Evolutionary conservation across 2,113 vertebrate species (phyloP).

Genomic region (Pungitius pungitius): DNA sequence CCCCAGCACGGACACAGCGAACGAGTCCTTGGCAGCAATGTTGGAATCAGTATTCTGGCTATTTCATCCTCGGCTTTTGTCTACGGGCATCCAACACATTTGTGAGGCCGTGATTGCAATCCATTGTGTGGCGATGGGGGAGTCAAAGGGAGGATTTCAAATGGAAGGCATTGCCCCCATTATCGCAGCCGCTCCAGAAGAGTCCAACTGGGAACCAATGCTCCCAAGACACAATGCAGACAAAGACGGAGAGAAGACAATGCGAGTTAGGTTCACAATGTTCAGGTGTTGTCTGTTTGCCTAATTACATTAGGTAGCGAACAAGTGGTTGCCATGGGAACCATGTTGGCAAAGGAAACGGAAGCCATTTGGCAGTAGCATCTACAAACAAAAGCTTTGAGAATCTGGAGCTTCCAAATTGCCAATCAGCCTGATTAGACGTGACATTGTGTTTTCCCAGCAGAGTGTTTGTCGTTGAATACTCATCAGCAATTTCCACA

Average conservation of each 20-base stretch:
- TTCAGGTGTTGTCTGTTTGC: slow-evolving; percentile 51
- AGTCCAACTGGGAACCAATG: slow-evolving; percentile 46
- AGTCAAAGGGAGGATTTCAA: slow-evolving; percentile 65
- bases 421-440: slow-evolving; percentile 72
- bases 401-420: slow-evolving; percentile 72
- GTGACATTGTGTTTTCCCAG: slow-evolving; percentile 68
- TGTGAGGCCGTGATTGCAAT: slow-evolving; percentile 62
- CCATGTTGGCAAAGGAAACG: slow-evolving; percentile 45
- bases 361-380: slow-evolving; percentile 54
- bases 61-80: slow-evolving; percentile 46
- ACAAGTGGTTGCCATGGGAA: slow-evolving; percentile 58
- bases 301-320: slow-evolving; percentile 49
- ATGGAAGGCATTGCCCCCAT: slow-evolving; percentile 44
- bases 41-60: slow-evolving; percentile 43
- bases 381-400: slow-evolving; percentile 57
- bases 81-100: slow-evolving; percentile 55
- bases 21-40: slow-evolving; percentile 49
- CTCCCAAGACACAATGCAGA: slow-evolving; percentile 20
- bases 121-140: slow-evolving; percentile 42
- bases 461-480: slow-evolving; percentile 55
- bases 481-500: slow-evolving; percentile 61
- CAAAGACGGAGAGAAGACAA: slow-evolving; percentile 17
- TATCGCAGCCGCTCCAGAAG: slow-evolving; percentile 64
- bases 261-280: slow-evolving; percentile 28
- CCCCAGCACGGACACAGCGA: slow-evolving; percentile 23